Base-by-base conservation (phyloP, 2,113 vertebrate species). In the Pongo pygmaeus region DNA sequence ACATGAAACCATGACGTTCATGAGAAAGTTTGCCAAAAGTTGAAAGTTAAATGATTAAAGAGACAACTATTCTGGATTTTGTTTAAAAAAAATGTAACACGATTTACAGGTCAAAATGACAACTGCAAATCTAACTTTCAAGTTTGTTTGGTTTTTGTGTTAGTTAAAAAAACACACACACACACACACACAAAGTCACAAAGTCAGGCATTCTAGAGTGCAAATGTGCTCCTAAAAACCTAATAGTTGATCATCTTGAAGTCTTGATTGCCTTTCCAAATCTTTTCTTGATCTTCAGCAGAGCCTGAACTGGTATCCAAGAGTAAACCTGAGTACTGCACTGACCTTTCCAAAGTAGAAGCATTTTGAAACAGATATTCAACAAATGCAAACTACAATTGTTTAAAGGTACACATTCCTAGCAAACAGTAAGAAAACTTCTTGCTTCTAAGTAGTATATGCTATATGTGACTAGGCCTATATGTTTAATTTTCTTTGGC, bases 401-500 rank as follows among this genome's bases (percentile, higher is more conserved):
- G 40, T 55, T 88, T 95, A 23, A n/a, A 69, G 43, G 23, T 72
- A 1, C 20, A 18, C 6, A 50, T 61, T 90, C 55, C 30, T 52
- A 75, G n/a, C 20, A 90, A 97, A 94, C 13, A 55, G 64, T 6
- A 20, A 87, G 43, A 61, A 85, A 81, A 7, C 38, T 5, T 85
- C 20, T 84, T 22, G 59, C 38, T 59, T 81, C 43, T 64, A 88
- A 93, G 69, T 74, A 38, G 94, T 91, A 95, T 91, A 95, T 35
- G 8, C 57, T 97, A 92, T 57, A 59, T 22, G 30, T 55, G 11
- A 84, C 1, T 78, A 98, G 84, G 30, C 5, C 32, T 78, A 40
- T 95, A 92, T 84, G 77, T 96, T 96, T 96, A 97, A 97, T 96
- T 50, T 46, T 59, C 81, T 97, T 96, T 97, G 27, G 87, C 89